Evolutionary conservation across 2,888 invertebrate species (phyloP).

Genomic region (Stenodema calcarata): DNA sequence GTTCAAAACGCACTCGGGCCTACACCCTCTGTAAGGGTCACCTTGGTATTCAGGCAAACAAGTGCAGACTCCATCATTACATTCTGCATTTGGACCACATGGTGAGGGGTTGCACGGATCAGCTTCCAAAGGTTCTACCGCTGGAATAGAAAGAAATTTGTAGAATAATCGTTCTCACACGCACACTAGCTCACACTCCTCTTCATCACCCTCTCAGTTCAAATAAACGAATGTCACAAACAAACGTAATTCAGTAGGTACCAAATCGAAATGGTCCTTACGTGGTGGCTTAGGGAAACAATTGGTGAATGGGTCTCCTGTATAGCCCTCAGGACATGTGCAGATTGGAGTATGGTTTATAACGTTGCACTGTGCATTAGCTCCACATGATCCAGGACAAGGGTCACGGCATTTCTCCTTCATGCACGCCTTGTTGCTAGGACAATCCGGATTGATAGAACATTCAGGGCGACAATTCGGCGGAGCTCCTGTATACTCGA

Average conservation of each 20-base stretch:
- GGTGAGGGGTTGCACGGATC: conserved; percentile 75
- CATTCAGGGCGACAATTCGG: conserved; percentile 84
- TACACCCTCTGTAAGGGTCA: conserved; percentile 74
- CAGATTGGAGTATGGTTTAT: conserved; percentile 68
- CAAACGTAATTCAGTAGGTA: background rate
- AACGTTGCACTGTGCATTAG: conserved; percentile 73
- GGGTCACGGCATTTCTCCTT: conserved; percentile 81
- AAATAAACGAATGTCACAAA: background rate
- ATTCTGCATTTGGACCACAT: conserved; percentile 79
- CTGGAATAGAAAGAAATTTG: conserved; percentile 22
- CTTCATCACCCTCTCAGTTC: background rate
- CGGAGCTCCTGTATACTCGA: conserved; percentile 83
- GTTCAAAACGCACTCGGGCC: conserved; percentile 81
- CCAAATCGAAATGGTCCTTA: conserved; percentile 9
- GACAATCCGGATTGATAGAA: conserved; percentile 83
- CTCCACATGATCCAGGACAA: conserved; percentile 77
- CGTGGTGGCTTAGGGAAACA: conserved; percentile 60
- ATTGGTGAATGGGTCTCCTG: conserved; percentile 68
- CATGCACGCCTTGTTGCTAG: conserved; percentile 74
- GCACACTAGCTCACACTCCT: background rate
- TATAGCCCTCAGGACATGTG: conserved; percentile 65
- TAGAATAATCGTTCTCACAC: background rate
- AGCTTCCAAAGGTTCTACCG: conserved; percentile 40
- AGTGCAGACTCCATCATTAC: conserved; percentile 76
- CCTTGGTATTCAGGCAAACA: conserved; percentile 76